These are phyloP conservation scores for Ictidomys tridecemlineatus DNA, from an alignment of 2,113 vertebrate genomes.

Conservation along the genomic window DNA sequence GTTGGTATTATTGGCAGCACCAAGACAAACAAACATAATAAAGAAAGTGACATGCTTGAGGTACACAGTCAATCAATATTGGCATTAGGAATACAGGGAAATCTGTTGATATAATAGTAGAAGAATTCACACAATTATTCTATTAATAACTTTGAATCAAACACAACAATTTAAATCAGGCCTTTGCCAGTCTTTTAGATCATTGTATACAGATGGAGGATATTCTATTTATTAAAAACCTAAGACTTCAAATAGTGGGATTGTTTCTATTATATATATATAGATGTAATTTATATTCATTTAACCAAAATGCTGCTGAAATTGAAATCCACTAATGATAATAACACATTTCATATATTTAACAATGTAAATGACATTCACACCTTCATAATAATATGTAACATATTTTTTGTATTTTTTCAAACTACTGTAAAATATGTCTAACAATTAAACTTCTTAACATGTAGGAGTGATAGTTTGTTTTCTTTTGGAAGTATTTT, in stretches of 20 bases:
- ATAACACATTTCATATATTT: not conserved
- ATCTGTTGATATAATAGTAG: not conserved
- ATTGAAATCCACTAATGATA: constrained; percentile 41
- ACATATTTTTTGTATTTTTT: constrained; percentile 48
- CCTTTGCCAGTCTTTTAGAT: constrained; percentile 7
- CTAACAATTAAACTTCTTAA: constrained; percentile 1
- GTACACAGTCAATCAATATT: not conserved
- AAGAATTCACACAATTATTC: not conserved
- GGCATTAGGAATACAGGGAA: not conserved
- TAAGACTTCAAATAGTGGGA: not conserved
- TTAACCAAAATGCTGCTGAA: not conserved
- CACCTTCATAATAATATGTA: not conserved
- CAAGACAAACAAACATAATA: not conserved
- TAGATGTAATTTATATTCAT: not conserved
- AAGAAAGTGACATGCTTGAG: not conserved
- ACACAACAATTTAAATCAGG: not conserved
- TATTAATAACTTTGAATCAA: constrained; percentile 44
- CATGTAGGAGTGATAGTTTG: not conserved
- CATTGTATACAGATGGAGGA: not conserved
- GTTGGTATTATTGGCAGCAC: not conserved
- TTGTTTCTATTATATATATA: not conserved
- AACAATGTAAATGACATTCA: not conserved
- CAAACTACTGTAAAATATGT: not conserved
- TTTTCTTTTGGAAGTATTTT: not conserved
- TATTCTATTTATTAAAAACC: constrained; percentile 35